These are phyloP conservation scores for Agriopis aurantiaria DNA, from an alignment of 2,888 invertebrate genomes.

Conservation along the genomic window DNA sequence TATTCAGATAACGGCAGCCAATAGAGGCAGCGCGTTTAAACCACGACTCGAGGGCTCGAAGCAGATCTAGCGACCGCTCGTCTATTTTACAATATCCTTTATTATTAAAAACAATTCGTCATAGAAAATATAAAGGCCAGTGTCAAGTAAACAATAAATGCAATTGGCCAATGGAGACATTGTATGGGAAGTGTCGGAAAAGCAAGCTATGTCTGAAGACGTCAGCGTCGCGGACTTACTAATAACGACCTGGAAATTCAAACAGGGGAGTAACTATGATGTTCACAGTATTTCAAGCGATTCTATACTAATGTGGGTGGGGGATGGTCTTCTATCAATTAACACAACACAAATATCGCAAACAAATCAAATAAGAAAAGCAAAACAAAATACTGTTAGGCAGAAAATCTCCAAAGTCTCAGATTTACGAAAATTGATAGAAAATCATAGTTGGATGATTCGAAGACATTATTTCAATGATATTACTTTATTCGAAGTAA, in stretches of 20 bases:
- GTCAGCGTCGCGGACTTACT: conserved; percentile 81
- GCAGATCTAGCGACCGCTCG: conserved; percentile 47
- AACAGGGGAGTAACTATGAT: conserved; percentile 80
- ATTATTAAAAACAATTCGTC: conserved; percentile 45
- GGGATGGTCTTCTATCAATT: conserved; percentile 50
- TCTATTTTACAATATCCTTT: conserved; percentile 47
- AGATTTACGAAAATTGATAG: conserved; percentile 50
- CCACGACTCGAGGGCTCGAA: conserved; percentile 45
- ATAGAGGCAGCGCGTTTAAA: conserved; percentile 35
- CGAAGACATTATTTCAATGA: conserved; percentile 41
- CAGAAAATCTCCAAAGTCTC: not conserved
- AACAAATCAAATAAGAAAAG: not conserved
- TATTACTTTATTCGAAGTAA: conserved; percentile 23
- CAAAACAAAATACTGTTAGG: not conserved
- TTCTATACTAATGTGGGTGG: conserved; percentile 38
- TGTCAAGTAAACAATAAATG: conserved; percentile 65
- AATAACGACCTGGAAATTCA: conserved; percentile 87
- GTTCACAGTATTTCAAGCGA: conserved; percentile 50
- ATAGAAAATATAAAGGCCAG: conserved; percentile 43
- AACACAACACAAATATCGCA: conserved; percentile 37
- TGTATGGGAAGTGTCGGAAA: conserved; percentile 71
- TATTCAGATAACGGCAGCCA: conserved; percentile 1
- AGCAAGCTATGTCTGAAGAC: conserved; percentile 71
- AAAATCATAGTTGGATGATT: conserved; percentile 35
- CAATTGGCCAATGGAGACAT: conserved; percentile 71